Conservation (phyloP, 2,113 vertebrate genomes). For the Psophia crepitans region DNA sequence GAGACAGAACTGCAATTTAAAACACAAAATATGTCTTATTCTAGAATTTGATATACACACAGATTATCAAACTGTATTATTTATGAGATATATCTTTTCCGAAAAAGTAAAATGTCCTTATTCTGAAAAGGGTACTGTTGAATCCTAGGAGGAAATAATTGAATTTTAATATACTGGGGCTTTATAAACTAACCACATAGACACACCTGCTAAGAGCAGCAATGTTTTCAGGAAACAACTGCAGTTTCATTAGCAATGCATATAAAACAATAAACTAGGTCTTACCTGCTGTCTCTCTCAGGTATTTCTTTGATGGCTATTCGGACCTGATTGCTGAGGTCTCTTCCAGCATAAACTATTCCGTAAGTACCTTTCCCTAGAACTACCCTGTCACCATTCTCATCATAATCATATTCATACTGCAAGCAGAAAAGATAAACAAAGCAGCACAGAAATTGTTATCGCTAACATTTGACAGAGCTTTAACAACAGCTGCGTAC, state of each 20-base stretch:
- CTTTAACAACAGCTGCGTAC: not conserved
- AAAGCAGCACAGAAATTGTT: not conserved
- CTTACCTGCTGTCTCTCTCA: conserved; percentile 79
- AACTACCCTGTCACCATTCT: conserved; percentile 74
- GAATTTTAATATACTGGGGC: not conserved
- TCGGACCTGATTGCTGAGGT: conserved; percentile 81
- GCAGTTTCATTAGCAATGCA: not conserved
- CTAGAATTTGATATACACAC: not conserved
- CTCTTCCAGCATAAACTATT: conserved; percentile 80
- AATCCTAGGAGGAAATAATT: not conserved
- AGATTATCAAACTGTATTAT: not conserved
- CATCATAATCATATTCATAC: conserved; percentile 82
- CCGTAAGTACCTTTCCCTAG: conserved; percentile 81
- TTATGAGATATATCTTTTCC: not conserved
- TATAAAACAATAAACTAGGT: not conserved
- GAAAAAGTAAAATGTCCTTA: not conserved
- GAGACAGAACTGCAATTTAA: not conserved
- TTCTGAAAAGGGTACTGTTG: not conserved
- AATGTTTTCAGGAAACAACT: not conserved
- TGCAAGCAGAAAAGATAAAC: conserved; percentile 51
- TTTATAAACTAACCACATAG: not conserved
- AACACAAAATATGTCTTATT: not conserved
- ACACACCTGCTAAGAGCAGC: not conserved
- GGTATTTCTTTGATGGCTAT: conserved; percentile 87
- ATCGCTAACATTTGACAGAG: not conserved